A percentile compares a stretch with the other conserved stretches of the same genome.
Evolutionary conservation across 2,797 vertebrate species (phyloP).

Genomic region (Psittacula echo): DNA sequence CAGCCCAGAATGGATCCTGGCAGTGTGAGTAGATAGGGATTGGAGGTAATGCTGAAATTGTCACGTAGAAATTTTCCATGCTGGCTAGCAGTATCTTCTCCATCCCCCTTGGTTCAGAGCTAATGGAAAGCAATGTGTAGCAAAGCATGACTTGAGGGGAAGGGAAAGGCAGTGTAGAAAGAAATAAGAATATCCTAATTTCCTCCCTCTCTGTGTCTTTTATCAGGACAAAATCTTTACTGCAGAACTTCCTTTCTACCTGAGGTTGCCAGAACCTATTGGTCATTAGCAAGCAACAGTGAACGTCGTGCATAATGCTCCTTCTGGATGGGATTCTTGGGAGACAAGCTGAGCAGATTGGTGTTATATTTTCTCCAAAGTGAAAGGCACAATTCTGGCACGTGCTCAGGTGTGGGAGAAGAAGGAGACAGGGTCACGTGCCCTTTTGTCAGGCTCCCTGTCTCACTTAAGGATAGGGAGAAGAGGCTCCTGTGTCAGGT

Average conservation of each 20-base stretch:
- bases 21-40: slow-evolving; percentile 22
- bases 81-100: slow-evolving; percentile 43
- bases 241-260: not conserved
- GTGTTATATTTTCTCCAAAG: not conserved
- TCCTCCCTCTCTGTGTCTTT: not conserved
- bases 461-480: not conserved
- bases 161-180: not conserved
- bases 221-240: not conserved
- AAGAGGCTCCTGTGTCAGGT: not conserved
- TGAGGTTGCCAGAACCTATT: not conserved
- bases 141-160: not conserved
- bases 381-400: not conserved
- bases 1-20: slow-evolving; percentile 48
- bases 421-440: fast-evolving
- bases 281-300: not conserved
- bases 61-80: slow-evolving; percentile 61
- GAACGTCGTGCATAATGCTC: not conserved
- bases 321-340: not conserved
- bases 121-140: slow-evolving; percentile 43
- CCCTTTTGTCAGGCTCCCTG: not conserved
- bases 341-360: not conserved
- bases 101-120: not conserved
- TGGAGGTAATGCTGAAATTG: slow-evolving; percentile 60
- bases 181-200: not conserved
- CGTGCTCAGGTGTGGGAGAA: not conserved